Evolutionary conservation across 2,888 invertebrate species (phyloP), one percentile per base, ranked within the genome.

Genomic region (Tryphoninae sp.): DNA sequence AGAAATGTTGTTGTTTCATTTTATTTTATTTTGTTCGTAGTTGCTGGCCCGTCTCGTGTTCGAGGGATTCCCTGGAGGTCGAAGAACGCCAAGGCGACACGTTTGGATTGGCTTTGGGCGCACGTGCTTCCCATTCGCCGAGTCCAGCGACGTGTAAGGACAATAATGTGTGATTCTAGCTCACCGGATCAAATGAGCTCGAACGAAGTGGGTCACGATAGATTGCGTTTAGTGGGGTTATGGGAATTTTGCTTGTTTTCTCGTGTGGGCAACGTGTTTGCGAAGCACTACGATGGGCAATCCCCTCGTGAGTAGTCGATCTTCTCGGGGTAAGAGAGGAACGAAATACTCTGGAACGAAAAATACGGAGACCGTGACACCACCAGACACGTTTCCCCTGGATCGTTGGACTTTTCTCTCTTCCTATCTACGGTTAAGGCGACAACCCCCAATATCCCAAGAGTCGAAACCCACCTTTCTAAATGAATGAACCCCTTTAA

Each of bases 191-290:
- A 80, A 80, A 80, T 72, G 78, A 73, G 40, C 72, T 67, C 64
- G 72, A 78, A 78, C 53, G 64, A 67, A 80, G 80, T 76, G 71
- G 71, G 76, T 76, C 80, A 61, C 53, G 73, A 73, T 53, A 33
- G 65, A 72, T 67, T 67, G 72, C 9, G 16, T 33, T 16, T 55
- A 55, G 19, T 58, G 53, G 3, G 51, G 61, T 74, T 67, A 76
- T 67, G 65, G 42, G 45, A 76, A 76, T 75, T 75, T 33, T 62
- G 68, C 59, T 67, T 45, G 71, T 76, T 76, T 80, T 67, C 73
- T 59, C 75, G 40, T 65, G n/a, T 45, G 45, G 59, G 59, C 49
- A 80, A n/a, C 33, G 16, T 76, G 76, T 80, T 76, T 76, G 71
- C 53, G 65, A 71, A 80, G 55, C 74, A 64, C 69, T 75, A 59